Evolutionary conservation across 2,113 vertebrate species (phyloP), one percentile per base, ranked within the genome.

Genomic region (Carassius carassius): DNA sequence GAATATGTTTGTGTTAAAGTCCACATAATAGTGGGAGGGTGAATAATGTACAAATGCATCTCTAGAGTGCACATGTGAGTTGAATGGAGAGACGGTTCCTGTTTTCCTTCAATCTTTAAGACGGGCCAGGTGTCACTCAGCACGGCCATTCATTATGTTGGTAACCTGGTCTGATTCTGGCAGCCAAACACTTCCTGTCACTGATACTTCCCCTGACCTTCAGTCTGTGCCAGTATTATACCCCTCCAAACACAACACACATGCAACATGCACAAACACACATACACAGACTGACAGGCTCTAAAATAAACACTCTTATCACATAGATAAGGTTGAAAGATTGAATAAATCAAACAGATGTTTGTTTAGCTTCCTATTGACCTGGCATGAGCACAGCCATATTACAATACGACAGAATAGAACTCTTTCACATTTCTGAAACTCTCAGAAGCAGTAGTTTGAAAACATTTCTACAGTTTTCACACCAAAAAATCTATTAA

Each of bases 121-220:
- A 90, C 67, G 74, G 69, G 91, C 91, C 93, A 95, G 92, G 92
- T 95, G 92, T 94, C 92, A 92, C 92, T 95, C 93, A 93, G 93
- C 93, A 93, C 86, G 91, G 91, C 85, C 91, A 92, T 94, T 94
- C 91, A 94, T 95, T 93, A 94, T 89, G 10, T 85, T 72, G 86
- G 94, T 94, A 95, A 95, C 93, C 93, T 92, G 91, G 92, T 87
- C 93, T 86, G 88, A 93, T 92, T 90, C 91, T 92, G 91, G 92
- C 90, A 95, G 91, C 80, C 85, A 75, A 90, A 89, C 83, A 94
- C 95, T 96, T 97, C 96, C 96, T 96, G 96, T 96, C 93, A 96
- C 92, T 90, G 95, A 96, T 95, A 97, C 94, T 95, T 95, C 94
- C 95, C 88, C 92, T 94, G 93, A 95, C 94, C 94, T 95, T 95